Conservation (phyloP, 2,797 vertebrate species). For the Micromesistius poutassou region DNA sequence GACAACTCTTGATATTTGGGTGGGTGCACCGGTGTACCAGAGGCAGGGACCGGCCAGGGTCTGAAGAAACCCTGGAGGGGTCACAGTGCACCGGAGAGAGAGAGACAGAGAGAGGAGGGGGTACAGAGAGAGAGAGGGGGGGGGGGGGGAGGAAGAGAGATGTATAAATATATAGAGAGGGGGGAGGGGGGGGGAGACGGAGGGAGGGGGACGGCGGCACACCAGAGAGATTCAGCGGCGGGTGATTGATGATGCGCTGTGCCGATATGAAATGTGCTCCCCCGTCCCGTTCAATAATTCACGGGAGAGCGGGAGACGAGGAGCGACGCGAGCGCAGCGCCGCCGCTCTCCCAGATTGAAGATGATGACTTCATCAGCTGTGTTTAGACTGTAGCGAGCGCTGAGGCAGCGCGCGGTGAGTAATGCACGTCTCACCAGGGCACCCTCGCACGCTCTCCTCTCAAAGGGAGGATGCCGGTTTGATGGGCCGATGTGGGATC, state of each 20-base stretch:
- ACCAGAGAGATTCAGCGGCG: constrained; percentile 53
- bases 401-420: constrained; percentile 24
- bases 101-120: not conserved
- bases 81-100: not conserved
- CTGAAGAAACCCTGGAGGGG: not conserved
- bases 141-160: too few relatives aligned
- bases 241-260: constrained; percentile 64
- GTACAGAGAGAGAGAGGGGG: not conserved
- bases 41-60: not conserved
- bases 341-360: constrained; percentile 36
- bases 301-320: constrained; percentile 51
- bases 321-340: constrained; percentile 32
- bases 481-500: not conserved
- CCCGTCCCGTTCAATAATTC: constrained; percentile 64
- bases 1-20: not conserved
- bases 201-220: constrained; percentile 38
- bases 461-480: not conserved
- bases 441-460: not conserved
- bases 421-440: not conserved
- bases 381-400: constrained; percentile 36
- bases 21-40: too few relatives aligned
- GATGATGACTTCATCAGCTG: constrained; percentile 65
- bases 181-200: constrained; percentile 29
- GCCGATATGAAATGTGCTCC: constrained; percentile 61
- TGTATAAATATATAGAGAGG: too few relatives aligned